phyloP scores from a whole-genome alignment of 2,888 invertebrate genomes.

The Candidula unifasciata region DNA sequence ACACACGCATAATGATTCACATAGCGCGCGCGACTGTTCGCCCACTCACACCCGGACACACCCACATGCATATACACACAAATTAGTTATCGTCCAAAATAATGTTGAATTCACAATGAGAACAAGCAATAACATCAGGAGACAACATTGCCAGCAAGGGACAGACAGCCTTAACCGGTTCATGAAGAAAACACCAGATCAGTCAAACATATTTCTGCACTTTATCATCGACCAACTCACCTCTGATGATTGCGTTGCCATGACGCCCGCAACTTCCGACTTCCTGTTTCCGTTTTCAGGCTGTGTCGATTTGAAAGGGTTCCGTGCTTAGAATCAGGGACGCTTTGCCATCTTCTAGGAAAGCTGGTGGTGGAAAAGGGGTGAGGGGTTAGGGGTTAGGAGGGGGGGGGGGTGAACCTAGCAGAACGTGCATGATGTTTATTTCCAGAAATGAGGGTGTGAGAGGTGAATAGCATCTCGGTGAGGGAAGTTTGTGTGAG shows the following conservation, averaged over 20 bases:
- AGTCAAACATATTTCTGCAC: not conserved
- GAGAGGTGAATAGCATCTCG: not conserved
- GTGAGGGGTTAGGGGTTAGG: not conserved
- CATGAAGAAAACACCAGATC: not conserved
- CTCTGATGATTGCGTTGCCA: conserved; percentile 47
- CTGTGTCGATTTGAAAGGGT: conserved; percentile 1
- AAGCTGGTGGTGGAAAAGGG: conserved; percentile 11
- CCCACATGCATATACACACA: too few species aligned
- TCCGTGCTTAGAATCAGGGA: too few species aligned
- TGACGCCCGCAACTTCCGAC: conserved; percentile 42
- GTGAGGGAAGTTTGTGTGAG: not conserved
- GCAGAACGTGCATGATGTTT: conserved; percentile 10
- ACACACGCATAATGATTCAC: too few species aligned
- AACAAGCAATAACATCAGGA: too few species aligned
- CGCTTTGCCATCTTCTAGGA: not conserved
- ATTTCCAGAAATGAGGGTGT: not conserved
- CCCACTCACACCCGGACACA: too few species aligned
- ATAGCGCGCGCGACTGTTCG: too few species aligned
- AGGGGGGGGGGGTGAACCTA: not conserved
- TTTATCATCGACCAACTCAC: not conserved
- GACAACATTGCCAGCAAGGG: too few species aligned
- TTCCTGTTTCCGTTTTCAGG: conserved; percentile 49
- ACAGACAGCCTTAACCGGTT: not conserved
- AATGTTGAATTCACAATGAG: too few species aligned
- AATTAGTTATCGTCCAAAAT: too few species aligned